Base-by-base conservation (phyloP, 2,797 vertebrate species). In the Heterohyrax brucei region DNA sequence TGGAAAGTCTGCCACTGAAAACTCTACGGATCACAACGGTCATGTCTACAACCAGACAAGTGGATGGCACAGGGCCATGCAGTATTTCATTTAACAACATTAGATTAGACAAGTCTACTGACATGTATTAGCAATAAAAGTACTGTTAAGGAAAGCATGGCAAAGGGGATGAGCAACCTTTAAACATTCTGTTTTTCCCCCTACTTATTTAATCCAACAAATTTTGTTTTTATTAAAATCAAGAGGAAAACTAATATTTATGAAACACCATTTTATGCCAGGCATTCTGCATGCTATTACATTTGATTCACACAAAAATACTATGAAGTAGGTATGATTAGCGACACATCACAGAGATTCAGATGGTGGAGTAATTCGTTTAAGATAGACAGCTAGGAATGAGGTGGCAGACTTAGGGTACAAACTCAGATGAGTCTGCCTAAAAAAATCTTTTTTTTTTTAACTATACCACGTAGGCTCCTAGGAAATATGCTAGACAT, bases 121-220 rank as follows among this genome's bases (percentile, higher is more conserved):
- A 85, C 85, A 93, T 81, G 33, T 79, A 79, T 70, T 73, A 91
- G 14, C n/a, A 79, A n/a, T 14, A 91, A 77, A 80, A 93, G 46
- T 5, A 16, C 44, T 56, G 39, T 61, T 95, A 73, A 93, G 89
- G 91, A 91, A 93, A 68, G 62, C 77, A 95, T 3, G 13, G 56
- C 68, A 46, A 61, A 83, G 53, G 7, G 44, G 26, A 21, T 64
- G 1, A 78, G 26, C 4, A 66, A 72, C 53, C 88, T 44, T 82
- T 44, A 10, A 26, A 14, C 39, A 64, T 77, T 46, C 8, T 53
- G 9, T 5, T 62, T 30, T 48, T 62, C 30, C 39, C 24, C 33
- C 78, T 73, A 77, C 16, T 81, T 87, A 46, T 16, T 81, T 83
- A 66, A 77, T 78, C 30, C 64, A 39, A 53, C n/a, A 59, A 39